These are phyloP conservation scores for Euproctis similis DNA, from an alignment of 2,888 invertebrate species.

Conservation along the genomic window DNA sequence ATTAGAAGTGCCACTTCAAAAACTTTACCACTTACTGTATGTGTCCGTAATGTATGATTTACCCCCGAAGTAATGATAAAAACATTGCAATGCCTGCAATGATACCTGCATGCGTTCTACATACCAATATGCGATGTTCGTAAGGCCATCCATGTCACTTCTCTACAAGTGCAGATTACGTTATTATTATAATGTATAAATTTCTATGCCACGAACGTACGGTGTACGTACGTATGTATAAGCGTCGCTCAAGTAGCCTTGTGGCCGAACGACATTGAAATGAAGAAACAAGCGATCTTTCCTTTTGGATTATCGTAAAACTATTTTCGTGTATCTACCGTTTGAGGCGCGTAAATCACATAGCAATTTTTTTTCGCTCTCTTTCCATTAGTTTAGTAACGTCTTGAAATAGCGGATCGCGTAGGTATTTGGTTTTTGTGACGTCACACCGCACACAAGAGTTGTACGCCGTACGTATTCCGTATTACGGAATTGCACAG, in stretches of 20 bases:
- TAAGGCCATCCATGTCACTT: too few species aligned
- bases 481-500: constrained; percentile 6
- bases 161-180: too few species aligned
- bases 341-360: constrained; percentile 56
- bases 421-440: constrained; percentile 39
- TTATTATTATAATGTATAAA: too few species aligned
- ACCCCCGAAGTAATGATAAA: too few species aligned
- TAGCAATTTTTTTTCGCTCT: constrained; percentile 53
- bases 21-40: too few species aligned
- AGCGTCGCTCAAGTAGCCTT: constrained; percentile 24
- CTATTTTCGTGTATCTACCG: constrained; percentile 54
- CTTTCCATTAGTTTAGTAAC: constrained; percentile 47
- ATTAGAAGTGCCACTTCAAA: too few species aligned
- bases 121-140: too few species aligned
- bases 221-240: too few species aligned
- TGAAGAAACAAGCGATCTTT: constrained; percentile 26
- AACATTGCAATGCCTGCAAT: too few species aligned
- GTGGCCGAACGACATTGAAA: constrained; percentile 19
- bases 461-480: constrained; percentile 9
- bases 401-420: constrained; percentile 53
- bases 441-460: constrained; percentile 32
- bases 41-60: too few species aligned
- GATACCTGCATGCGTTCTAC: too few species aligned
- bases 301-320: constrained; percentile 53
- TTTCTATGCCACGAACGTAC: constrained; percentile 27